Conservation (phyloP, 2,888 invertebrate species). For the Oscheius myriophilus region DNA sequence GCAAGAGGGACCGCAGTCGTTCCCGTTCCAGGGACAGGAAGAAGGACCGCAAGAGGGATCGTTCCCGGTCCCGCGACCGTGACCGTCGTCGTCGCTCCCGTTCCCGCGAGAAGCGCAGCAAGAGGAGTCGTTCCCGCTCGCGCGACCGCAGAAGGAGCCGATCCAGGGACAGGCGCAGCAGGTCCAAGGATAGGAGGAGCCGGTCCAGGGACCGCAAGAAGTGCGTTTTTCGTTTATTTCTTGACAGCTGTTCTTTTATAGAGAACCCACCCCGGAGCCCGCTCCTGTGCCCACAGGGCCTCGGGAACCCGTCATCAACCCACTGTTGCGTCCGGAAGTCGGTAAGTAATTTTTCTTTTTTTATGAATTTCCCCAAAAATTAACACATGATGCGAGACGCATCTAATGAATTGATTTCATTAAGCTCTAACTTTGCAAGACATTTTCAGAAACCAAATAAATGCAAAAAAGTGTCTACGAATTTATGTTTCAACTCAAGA, state of each 20-base stretch:
- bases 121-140: constrained; percentile 33
- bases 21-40: constrained; percentile 31
- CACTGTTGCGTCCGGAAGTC: constrained; percentile 52
- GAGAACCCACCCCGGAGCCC: constrained; percentile 26
- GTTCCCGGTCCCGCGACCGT: constrained; percentile 37
- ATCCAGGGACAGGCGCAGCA: constrained; percentile 24
- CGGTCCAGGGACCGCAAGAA: constrained; percentile 22
- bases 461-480: too few relatives aligned
- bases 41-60: constrained; percentile 33
- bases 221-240: constrained; percentile 8
- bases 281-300: constrained; percentile 32
- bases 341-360: constrained; percentile 28
- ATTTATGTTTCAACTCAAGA: too few relatives aligned
- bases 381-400: too few relatives aligned
- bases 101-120: constrained; percentile 23
- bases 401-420: too few relatives aligned
- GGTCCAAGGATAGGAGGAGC: constrained; percentile 30
- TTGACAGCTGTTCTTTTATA: too few relatives aligned
- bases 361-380: too few relatives aligned
- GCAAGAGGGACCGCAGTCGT: constrained; percentile 36
- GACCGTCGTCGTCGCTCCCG: constrained; percentile 35
- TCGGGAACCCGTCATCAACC: constrained; percentile 55
- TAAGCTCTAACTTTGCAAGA: too few relatives aligned
- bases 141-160: constrained; percentile 8
- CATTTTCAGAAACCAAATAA: too few relatives aligned